Conservation (phyloP, 2,888 invertebrate genomes). For the Chydorus sphaericus region DNA sequence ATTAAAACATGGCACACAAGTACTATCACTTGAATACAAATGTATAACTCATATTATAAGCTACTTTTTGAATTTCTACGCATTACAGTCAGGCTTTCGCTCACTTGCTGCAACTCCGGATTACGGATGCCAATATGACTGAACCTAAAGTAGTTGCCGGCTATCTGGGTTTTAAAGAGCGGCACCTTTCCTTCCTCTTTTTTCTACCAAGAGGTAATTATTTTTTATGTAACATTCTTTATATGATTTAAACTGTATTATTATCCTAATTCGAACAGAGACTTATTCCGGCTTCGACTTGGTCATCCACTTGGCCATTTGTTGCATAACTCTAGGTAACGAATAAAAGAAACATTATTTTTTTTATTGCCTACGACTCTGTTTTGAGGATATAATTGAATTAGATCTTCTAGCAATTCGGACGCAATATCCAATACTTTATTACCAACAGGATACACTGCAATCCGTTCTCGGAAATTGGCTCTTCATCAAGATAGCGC, state of each 20-base stretch:
- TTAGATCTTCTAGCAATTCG: constrained; percentile 83
- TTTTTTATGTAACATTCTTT: too few species aligned
- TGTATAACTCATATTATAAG: not conserved
- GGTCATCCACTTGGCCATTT: constrained; percentile 76
- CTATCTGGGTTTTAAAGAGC: constrained; percentile 89
- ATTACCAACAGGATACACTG: constrained; percentile 88
- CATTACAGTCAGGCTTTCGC: constrained; percentile 67
- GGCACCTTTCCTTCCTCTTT: constrained; percentile 72
- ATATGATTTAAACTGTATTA: too few species aligned
- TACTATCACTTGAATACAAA: constrained; percentile 19
- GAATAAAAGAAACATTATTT: constrained; percentile 54
- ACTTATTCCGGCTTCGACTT: constrained; percentile 66
- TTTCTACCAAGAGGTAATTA: constrained; percentile 75
- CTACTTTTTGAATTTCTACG: constrained; percentile 23
- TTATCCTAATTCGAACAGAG: too few species aligned
- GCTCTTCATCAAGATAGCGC: constrained; percentile 20
- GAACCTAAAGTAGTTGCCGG: constrained; percentile 92
- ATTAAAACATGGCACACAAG: constrained; percentile 69
- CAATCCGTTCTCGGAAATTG: constrained; percentile 60
- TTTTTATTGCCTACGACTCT: constrained; percentile 67
- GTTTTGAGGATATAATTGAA: constrained; percentile 91
- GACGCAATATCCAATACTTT: constrained; percentile 93
- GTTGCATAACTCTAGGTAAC: constrained; percentile 92
- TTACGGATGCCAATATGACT: constrained; percentile 76
- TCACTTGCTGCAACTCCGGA: constrained; percentile 70